Conservation (phyloP, 2,113 vertebrate species). For the Coregonus clupeaformis region DNA sequence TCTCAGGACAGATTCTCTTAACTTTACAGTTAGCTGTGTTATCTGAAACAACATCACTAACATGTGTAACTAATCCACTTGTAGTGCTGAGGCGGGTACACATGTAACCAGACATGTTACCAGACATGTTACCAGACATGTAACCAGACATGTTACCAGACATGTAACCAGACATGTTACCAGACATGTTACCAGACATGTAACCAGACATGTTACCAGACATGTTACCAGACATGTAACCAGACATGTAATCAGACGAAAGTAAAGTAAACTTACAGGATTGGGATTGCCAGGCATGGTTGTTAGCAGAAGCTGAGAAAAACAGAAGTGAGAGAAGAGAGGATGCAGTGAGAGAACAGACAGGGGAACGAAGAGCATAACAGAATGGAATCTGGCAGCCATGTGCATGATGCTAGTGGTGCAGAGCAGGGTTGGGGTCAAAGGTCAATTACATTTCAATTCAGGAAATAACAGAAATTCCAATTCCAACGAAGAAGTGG, state of each 20-base stretch:
- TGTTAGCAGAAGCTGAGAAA: constrained; percentile 76
- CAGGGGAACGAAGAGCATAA: constrained; percentile 15
- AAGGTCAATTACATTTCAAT: too few species aligned
- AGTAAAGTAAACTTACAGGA: constrained; percentile 74
- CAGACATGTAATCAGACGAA: background rate
- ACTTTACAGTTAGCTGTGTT: background rate
- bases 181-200: too few species aligned
- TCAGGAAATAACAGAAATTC: too few species aligned
- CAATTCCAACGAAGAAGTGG: too few species aligned
- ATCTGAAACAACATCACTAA: too few species aligned
- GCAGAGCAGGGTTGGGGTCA: background rate
- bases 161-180: background rate
- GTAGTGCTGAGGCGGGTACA: background rate
- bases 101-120: background rate
- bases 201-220: too few species aligned
- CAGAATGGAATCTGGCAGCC: constrained; percentile 40
- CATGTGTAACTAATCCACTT: too few species aligned
- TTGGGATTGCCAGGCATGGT: constrained; percentile 79
- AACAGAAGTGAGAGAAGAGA: constrained; percentile 16
- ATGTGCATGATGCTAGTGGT: constrained; percentile 27
- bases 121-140: too few species aligned
- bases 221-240: too few species aligned
- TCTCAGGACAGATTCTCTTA: too few species aligned
- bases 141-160: background rate
- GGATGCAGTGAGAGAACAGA: background rate